Base-by-base conservation (phyloP, 2,888 invertebrate species). In the Siphonodentalium dalli region DNA sequence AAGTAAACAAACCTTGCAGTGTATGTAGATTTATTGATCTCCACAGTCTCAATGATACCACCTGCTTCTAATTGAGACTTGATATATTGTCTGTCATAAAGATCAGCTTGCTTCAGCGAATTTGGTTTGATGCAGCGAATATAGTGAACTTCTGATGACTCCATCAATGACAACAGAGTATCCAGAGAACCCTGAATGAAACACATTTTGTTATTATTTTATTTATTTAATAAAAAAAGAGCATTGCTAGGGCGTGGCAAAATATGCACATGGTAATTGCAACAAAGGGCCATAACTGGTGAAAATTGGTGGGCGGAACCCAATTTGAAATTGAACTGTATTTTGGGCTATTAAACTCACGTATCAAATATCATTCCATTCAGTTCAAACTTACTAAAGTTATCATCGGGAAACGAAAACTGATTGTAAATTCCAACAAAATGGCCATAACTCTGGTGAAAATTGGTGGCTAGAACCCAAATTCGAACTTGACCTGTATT, bases 121-220 rank as follows among this genome's bases (percentile, higher is more conserved):
- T 75, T 76, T 4, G 78, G 78, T 51, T 75, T 77, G 39, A 77
- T 68, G 61, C 78, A 78, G 39, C 77, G 67, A 18, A 78, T 65
- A 53, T 76, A 78, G 52, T 75, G 74, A 20, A 70, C 67, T 53
- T 74, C 66, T 1, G 74, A 72, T 15, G 47, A 24, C 6, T 54
- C 49, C 26, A 77, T 55, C 11, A 68, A 61, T 0, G 54, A 23
- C 65, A 77, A 67, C 21, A 77, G 58, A n/a, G 50, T 45, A 44
- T 76, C 75, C 24, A 77, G 54, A 4, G 75, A 75, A 24, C 58
- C 61, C 75, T 75, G 60, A 18, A 38, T 7, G 45, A 29, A 24
- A 24, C 11, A 29, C 13, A 13, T 26, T 24, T 11, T 7, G 18
- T 18, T 11, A n/a, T 34, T 15, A 3, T 34, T 18, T 34, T 34